Base-by-base conservation (phyloP, 2,113 vertebrate genomes). In the Melanotaenia duboulayi region DNA sequence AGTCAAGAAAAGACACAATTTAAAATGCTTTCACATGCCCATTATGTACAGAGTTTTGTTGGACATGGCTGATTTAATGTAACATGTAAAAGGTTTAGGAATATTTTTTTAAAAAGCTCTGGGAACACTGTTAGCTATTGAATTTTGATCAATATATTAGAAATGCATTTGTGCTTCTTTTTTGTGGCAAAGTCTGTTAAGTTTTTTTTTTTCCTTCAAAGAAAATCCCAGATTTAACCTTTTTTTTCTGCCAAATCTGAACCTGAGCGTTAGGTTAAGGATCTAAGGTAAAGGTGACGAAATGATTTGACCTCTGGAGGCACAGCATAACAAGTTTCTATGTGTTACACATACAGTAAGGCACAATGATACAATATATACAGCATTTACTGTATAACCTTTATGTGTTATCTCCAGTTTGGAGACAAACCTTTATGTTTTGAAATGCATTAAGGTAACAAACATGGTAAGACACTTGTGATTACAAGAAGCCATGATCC, bases 1-100 rank as follows among this genome's bases (percentile, higher is more conserved):
- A 91, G 92, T 93, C 91, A 74, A 83, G 81, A 51, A 68, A 79
- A 57, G 39, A 78, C 75, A 82, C 48, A 71, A 79, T 85, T 84
- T 74, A 85, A 81, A 89, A 87, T 32, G 84, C 79, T 88, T 60
- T 82, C 55, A 51, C 80, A 86, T 75, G 79, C 61, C 89, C 72
- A 23, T 74, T 90, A 84, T 90, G 55, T 91, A 90, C 86, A 91
- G 61, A 71, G 66, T 81, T 70, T 84, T 49, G 81, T 60, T 79
- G 70, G 86, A 85, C 80, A 89, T 40, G 79, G 60, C 62, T 80
- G 56, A 76, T 62, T 65, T 66, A 35, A 75, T 11, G 35, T n/a
- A 74, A 66, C 19, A 65, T 42, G 65, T n/a, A 17, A 58, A 63
- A 71, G 2, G n/a, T 66, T 66, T 55, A 22, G 17, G 19, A 42